Percentiles rank a stretch among this genome's conserved stretches.
phyloP scores from a whole-genome alignment of 1,140 invertebrate species.

The Saccostrea cuccullata region DNA sequence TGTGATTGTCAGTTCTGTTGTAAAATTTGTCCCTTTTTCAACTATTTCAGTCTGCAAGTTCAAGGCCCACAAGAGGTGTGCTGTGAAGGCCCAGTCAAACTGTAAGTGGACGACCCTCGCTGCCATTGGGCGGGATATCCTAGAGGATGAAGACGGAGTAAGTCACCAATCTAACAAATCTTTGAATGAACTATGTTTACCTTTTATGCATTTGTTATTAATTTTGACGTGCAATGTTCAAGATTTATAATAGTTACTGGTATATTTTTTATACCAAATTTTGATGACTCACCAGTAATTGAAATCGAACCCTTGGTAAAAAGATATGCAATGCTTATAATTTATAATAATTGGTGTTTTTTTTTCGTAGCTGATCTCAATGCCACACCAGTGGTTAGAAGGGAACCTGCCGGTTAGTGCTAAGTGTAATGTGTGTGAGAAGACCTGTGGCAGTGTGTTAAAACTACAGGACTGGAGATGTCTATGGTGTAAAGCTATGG shows the following conservation, averaged over 20 bases:
- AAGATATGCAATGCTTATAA: background rate
- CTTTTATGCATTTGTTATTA: too few species aligned
- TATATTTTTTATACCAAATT: too few species aligned
- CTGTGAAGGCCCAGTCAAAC: conserved; percentile 92
- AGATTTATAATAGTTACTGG: too few species aligned
- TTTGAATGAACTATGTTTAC: too few species aligned
- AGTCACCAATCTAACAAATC: conserved; percentile 66
- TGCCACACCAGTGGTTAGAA: conserved; percentile 99
- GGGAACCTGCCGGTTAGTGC: conserved; percentile 96
- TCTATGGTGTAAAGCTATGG: conserved; percentile 94
- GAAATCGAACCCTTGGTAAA: too few species aligned
- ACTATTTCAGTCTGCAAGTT: conserved; percentile 90
- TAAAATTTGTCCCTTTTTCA: too few species aligned
- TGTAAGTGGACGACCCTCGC: conserved; percentile 98
- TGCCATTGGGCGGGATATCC: conserved; percentile 92
- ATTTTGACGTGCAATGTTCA: too few species aligned
- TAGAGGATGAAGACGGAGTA: conserved; percentile 93
- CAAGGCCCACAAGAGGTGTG: conserved; percentile 96
- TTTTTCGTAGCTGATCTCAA: conserved; percentile 85
- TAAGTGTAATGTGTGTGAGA: conserved; percentile 96
- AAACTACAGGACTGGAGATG: conserved; percentile 97
- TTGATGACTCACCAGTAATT: too few species aligned
- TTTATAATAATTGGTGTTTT: background rate
- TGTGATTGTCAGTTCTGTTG: too few species aligned
- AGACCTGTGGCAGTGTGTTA: conserved; percentile 96